phyloP scores from a whole-genome alignment of 2,797 vertebrate genomes.

The Myiothlypis chrysogaster region DNA sequence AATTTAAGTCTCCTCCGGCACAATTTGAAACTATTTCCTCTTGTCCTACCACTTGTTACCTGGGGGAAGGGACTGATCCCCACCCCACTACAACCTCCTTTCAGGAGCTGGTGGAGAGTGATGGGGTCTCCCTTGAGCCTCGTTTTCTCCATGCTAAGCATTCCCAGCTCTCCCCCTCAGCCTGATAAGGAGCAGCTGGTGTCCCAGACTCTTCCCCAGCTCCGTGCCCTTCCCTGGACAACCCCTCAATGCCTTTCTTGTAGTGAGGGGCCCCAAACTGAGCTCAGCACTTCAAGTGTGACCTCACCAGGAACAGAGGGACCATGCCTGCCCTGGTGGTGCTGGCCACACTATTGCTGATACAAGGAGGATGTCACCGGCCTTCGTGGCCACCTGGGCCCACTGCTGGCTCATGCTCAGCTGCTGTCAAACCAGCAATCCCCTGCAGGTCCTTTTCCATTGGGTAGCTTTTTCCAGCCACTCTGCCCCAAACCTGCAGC shows the following conservation, averaged over 20 bases:
- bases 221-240: background rate
- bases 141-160: background rate
- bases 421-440: background rate
- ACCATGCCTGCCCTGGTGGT: background rate
- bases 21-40: background rate
- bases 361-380: background rate
- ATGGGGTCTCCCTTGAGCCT: background rate
- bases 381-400: background rate
- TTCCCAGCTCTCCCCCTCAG: accelerated
- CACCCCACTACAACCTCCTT: background rate
- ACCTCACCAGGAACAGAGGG: background rate
- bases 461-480: background rate
- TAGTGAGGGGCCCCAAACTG: background rate
- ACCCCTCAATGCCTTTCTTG: background rate
- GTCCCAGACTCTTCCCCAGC: background rate
- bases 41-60: background rate
- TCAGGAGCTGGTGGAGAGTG: background rate
- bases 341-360: background rate
- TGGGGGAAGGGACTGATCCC: background rate
- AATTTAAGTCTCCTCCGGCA: background rate
- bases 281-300: background rate
- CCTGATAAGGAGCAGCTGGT: too few species aligned
- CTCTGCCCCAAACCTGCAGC: background rate
- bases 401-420: background rate
- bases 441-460: background rate